Evolutionary conservation across 2,797 vertebrate genomes (phyloP).

Genomic region (Mus spretus): DNA sequence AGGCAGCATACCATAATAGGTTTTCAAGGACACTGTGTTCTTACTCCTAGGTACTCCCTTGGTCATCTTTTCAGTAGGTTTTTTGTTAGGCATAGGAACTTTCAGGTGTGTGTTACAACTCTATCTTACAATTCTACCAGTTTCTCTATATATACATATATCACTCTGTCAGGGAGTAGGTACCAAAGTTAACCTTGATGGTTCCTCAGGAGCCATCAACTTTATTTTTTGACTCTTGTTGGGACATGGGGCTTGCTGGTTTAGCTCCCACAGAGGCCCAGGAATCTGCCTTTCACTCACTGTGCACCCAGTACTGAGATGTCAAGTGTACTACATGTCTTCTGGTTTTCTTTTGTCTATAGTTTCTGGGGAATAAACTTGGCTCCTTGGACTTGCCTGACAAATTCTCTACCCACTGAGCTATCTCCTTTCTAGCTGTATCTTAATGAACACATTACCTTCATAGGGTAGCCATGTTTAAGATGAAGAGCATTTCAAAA

Average conservation of each 20-base stretch:
- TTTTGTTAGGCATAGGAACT: not conserved
- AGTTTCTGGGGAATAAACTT: not conserved
- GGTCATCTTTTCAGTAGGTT: not conserved
- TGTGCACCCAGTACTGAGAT: not conserved
- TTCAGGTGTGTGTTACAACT: not conserved
- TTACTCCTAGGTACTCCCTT: not conserved
- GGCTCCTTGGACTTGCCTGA: not conserved
- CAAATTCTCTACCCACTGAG: not conserved
- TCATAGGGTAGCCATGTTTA: not conserved
- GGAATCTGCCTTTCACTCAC: not conserved
- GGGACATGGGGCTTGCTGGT: not conserved
- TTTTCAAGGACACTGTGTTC: not conserved
- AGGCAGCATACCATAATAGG: accelerated
- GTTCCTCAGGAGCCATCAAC: not conserved
- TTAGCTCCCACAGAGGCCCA: not conserved
- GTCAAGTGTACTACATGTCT: not conserved
- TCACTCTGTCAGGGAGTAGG: not conserved
- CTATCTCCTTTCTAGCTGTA: not conserved
- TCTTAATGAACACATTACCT: not conserved
- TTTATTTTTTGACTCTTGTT: not conserved
- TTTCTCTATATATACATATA: not conserved
- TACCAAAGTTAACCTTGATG: not conserved
- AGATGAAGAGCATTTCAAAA: not conserved
- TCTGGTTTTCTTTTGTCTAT: not conserved
- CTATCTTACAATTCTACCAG: not conserved